Percentiles rank a stretch among this genome's conserved stretches.
These are phyloP conservation scores for Tipula helvola DNA, from an alignment of 2,888 invertebrate genomes.

Conservation along the genomic window DNA sequence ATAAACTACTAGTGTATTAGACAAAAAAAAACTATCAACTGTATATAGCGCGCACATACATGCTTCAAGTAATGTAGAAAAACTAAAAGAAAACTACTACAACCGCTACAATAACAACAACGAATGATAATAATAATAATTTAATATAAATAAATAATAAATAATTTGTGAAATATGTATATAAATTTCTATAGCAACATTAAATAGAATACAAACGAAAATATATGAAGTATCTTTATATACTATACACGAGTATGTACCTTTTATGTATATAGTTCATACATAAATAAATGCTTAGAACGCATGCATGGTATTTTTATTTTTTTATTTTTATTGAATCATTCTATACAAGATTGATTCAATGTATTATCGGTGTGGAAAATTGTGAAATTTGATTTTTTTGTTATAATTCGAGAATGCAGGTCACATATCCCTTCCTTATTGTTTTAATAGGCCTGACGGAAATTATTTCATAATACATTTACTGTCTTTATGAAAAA, in stretches of 20 bases:
- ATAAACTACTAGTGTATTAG: background rate
- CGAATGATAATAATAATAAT: background rate
- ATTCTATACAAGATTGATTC: background rate
- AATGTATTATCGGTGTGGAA: background rate
- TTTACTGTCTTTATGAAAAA: too few relatives aligned
- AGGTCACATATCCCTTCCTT: too few relatives aligned
- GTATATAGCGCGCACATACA: background rate
- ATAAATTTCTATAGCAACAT: conserved; percentile 4
- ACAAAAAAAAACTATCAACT: background rate
- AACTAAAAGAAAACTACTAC: background rate
- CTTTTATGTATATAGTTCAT: background rate
- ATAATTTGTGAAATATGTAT: background rate
- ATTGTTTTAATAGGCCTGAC: too few relatives aligned
- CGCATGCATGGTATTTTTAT: background rate
- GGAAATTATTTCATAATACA: too few relatives aligned
- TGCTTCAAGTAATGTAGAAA: background rate
- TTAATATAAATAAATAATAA: background rate
- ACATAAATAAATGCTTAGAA: background rate
- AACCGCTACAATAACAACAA: background rate
- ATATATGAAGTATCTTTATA: background rate
- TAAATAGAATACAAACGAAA: conserved; percentile 4
- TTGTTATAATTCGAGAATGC: too few relatives aligned
- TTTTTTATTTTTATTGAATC: background rate
- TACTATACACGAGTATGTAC: background rate
- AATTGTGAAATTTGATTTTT: background rate